Evolutionary conservation across 2,113 vertebrate species (phyloP).

Genomic region (Vidua macroura): DNA sequence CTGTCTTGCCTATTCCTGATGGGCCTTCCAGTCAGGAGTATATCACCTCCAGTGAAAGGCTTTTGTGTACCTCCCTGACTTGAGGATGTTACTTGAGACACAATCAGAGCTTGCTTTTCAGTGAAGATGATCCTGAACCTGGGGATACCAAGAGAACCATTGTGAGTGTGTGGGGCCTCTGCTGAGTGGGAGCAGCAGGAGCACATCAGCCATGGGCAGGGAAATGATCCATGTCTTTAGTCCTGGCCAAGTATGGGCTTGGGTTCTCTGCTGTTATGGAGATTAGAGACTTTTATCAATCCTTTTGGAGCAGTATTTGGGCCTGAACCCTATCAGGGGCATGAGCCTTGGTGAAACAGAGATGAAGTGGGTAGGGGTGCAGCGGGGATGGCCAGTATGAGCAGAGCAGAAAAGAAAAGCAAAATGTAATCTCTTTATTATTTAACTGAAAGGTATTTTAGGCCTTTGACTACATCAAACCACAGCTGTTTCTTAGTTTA

Average conservation of each 20-base stretch:
- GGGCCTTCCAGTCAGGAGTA: neutral
- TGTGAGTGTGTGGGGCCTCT: rapidly evolving
- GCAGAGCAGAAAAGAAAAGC: neutral
- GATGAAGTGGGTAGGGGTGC: neutral
- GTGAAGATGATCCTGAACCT: neutral
- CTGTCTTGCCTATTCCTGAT: neutral
- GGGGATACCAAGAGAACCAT: neutral
- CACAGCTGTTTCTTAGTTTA: neutral
- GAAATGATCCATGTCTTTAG: neutral
- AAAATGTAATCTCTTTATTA: neutral
- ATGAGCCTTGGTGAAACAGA: neutral
- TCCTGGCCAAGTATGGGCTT: neutral
- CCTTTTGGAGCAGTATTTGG: neutral
- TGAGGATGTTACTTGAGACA: neutral
- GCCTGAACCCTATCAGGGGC: neutral
- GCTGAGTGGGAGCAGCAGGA: neutral
- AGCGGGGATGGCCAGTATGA: neutral
- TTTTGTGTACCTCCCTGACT: neutral
- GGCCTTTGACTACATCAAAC: neutral
- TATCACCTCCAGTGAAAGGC: neutral
- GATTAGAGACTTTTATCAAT: neutral
- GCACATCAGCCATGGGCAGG: neutral
- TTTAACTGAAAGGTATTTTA: neutral
- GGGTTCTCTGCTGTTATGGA: neutral
- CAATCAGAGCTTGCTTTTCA: rapidly evolving